phyloP scores from a whole-genome alignment of 1,140 invertebrate species.

The Eupeodes corollae region DNA sequence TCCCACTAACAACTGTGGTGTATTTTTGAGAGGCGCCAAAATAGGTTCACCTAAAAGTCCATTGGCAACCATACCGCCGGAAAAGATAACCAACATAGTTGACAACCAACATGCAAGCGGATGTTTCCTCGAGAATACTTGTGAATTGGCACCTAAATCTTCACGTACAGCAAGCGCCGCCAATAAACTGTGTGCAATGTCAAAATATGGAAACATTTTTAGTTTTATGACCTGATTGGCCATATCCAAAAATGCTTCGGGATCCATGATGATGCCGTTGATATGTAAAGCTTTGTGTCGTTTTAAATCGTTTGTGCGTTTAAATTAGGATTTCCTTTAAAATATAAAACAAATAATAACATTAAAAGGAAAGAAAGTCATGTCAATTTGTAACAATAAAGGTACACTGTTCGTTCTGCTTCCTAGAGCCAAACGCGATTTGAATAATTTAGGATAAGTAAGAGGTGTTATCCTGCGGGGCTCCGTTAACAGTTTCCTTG shows the following conservation, averaged over 20 bases:
- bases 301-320: no score
- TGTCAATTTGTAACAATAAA: no score
- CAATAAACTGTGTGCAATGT: constrained; percentile 86
- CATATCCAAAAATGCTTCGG: constrained; percentile 91
- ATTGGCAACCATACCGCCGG: constrained; percentile 88
- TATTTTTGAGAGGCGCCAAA: constrained; percentile 87
- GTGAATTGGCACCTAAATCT: constrained; percentile 82
- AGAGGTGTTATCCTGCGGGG: no score
- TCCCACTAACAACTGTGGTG: constrained; percentile 80
- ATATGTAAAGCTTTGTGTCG: no score
- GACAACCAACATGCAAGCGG: constrained; percentile 95
- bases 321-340: no score
- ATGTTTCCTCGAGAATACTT: constrained; percentile 90
- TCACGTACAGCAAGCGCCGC: constrained; percentile 88
- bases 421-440: no score
- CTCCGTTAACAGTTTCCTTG: no score
- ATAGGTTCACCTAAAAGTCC: constrained; percentile 91
- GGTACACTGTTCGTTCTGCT: no score
- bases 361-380: no score
- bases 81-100: constrained; percentile 96
- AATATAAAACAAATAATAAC: no score
- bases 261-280: constrained; percentile 60
- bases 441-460: no score
- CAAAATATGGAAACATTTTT: constrained; percentile 99
- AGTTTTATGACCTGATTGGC: constrained; percentile 97